A percentile compares a stretch with the other conserved stretches of the same genome.
Conservation (phyloP, 35 echinoderm and acorn worm genomes). For the Strongylocentrotus purpuratus region DNA sequence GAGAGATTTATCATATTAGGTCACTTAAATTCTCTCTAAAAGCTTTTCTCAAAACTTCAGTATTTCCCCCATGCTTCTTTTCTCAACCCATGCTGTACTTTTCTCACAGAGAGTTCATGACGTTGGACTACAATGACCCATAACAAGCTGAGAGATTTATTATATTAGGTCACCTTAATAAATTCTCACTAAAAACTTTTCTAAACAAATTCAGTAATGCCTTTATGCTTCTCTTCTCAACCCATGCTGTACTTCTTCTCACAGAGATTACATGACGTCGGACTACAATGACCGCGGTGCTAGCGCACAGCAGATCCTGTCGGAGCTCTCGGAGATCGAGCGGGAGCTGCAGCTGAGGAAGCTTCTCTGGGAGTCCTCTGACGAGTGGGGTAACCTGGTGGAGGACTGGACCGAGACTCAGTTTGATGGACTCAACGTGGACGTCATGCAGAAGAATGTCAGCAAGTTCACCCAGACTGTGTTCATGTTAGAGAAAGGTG, state of each 20-base stretch:
- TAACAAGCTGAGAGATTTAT: too few species aligned
- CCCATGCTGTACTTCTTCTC: neutral
- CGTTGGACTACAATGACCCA: slow-evolving; percentile 67
- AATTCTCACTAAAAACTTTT: too few species aligned
- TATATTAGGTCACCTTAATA: too few species aligned
- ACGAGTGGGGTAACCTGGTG: slow-evolving; percentile 89
- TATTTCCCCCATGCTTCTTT: too few species aligned
- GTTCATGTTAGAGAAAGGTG: slow-evolving; percentile 99
- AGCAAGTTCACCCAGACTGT: slow-evolving; percentile 99
- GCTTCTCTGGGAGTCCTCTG: slow-evolving; percentile 89
- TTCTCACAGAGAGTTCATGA: slow-evolving; percentile 62
- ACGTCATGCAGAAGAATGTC: slow-evolving; percentile 97
- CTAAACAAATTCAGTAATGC: too few species aligned
- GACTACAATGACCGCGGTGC: slow-evolving; percentile 77
- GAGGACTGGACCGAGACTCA: slow-evolving; percentile 90
- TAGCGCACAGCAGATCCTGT: slow-evolving; percentile 86
- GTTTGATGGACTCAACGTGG: slow-evolving; percentile 96
- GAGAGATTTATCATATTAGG: too few species aligned
- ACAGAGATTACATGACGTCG: slow-evolving; percentile 63
- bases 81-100: neutral
- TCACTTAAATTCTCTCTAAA: too few species aligned
- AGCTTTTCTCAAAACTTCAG: too few species aligned
- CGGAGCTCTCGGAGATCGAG: slow-evolving; percentile 91
- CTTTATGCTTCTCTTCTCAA: neutral
- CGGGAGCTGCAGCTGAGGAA: slow-evolving; percentile 87